Conservation (phyloP, 92 coral and sea anemone species). For the Zoanthus sansibaricus region DNA sequence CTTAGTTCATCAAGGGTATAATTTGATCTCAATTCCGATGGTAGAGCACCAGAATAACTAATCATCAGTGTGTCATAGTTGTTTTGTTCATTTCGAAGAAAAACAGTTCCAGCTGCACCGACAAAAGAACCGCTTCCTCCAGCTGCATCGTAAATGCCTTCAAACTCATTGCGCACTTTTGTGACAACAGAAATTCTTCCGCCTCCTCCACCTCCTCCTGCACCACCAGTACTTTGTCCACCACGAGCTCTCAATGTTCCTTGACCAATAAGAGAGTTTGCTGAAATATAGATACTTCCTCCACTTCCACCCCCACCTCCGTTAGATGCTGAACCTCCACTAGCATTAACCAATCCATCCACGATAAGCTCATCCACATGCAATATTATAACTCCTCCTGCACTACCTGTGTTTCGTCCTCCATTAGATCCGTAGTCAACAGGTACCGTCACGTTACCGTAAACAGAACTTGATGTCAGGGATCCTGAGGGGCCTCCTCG, state of each 20-base stretch:
- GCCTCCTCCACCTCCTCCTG: slow-evolving; percentile 76
- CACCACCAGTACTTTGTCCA: slow-evolving; percentile 43
- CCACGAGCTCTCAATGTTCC: slow-evolving; percentile 66
- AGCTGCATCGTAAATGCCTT: slow-evolving; percentile 61
- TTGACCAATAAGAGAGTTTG: slow-evolving; percentile 45
- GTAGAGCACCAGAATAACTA: slow-evolving; percentile 41
- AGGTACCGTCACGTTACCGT: slow-evolving; percentile 57
- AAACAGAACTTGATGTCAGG: slow-evolving; percentile 16
- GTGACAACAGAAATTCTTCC: slow-evolving; percentile 55
- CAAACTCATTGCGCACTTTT: slow-evolving; percentile 41
- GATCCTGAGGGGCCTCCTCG: slow-evolving; percentile 55
- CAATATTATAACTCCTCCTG: slow-evolving; percentile 60
- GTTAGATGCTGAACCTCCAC: slow-evolving; percentile 48
- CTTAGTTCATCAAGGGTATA: slow-evolving; percentile 53
- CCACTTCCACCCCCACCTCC: slow-evolving; percentile 75
- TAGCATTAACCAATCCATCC: slow-evolving; percentile 63
- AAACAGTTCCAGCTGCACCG: slow-evolving; percentile 69
- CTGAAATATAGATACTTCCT: slow-evolving; percentile 54
- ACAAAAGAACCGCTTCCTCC: slow-evolving; percentile 58
- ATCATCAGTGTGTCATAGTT: slow-evolving; percentile 50
- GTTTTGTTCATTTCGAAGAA: slow-evolving; percentile 51
- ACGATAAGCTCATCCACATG: slow-evolving; percentile 46
- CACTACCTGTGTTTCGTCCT: slow-evolving; percentile 64
- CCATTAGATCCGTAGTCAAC: slow-evolving; percentile 68
- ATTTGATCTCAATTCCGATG: slow-evolving; percentile 27